A percentile compares a stretch with the other conserved stretches of the same genome.
Conservation (phyloP, 2,113 vertebrate genomes). For the Scolopax mira region DNA sequence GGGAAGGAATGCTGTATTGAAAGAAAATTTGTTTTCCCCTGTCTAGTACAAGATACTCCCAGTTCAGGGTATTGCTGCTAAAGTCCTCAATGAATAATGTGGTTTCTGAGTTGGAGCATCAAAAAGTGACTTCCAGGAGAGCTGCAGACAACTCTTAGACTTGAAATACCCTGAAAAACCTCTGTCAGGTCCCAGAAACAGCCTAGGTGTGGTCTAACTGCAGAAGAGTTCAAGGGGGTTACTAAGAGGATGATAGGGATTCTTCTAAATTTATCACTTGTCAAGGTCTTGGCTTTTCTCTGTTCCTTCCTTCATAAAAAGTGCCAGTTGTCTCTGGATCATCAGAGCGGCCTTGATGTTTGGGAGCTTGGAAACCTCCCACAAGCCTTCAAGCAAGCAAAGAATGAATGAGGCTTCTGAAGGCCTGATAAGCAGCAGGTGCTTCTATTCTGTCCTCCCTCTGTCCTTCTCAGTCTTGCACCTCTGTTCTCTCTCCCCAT, state of each 20-base stretch:
- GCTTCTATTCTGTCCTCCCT: slow-evolving; percentile 1
- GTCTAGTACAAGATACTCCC: not conserved
- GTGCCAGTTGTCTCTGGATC: not conserved
- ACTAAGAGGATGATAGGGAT: not conserved
- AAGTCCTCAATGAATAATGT: not conserved
- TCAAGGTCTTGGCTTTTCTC: not conserved
- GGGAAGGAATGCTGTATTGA: not conserved
- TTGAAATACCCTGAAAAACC: not conserved
- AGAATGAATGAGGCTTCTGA: not conserved
- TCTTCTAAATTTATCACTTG: not conserved
- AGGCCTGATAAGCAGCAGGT: slow-evolving; percentile 1
- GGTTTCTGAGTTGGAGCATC: not conserved
- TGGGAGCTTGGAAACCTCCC: not conserved
- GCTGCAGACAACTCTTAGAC: not conserved
- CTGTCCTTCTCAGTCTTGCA: not conserved
- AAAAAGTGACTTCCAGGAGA: not conserved
- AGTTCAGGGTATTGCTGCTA: not conserved
- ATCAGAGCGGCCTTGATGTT: not conserved
- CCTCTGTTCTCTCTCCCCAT: not conserved
- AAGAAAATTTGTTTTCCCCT: not conserved
- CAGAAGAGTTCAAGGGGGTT: not conserved
- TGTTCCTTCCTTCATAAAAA: not conserved
- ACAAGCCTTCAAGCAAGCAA: not conserved
- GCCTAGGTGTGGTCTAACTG: not conserved
- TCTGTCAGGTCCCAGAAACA: not conserved